Evolutionary conservation across 2,797 vertebrate genomes (phyloP), one percentile per base, ranked within the genome.

Genomic region (Cynopterus sphinx): DNA sequence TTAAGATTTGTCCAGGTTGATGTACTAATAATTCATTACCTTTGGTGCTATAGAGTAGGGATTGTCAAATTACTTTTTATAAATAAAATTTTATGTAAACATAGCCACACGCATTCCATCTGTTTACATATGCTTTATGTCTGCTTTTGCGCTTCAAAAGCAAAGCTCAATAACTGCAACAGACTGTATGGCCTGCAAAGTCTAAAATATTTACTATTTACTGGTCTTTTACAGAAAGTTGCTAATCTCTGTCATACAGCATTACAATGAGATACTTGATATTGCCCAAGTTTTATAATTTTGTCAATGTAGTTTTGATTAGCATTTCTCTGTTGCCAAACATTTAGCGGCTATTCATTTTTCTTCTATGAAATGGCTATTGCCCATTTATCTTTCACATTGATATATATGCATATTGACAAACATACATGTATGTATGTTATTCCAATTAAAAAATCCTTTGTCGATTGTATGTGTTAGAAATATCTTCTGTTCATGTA

Each of bases 11-110:
- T 51, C 15, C 63, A 79, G 41, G 28, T 33, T 79, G 41, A 81
- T 39, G 13, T 31, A 89, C 33, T 59, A 73, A 84, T 31, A 96
- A 33, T 51, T 87, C 41, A 83, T 67, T 83, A 91, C 51, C 7
- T 67, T 39, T 59, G 31, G 33, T n/a, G 43, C 49, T 49, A 88
- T 0, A 93, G 55, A 79, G 19, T 46, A 87, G n/a, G 70, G 33
- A 2, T 5, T 46, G 19, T 39, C 8, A 71, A 78, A 90, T 11
- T 55, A 49, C 16, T 36, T 79, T 91, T 87, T 93, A 81, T 68
- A 84, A 88, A 53, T 39, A 95, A 81, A 84, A 88, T 74, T 78
- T 67, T 88, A 91, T 53, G 55, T 33, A 36, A 90, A 87, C 68
- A 91, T 17, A 92, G 68, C 31, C 36, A 86, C 15, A 75, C 5